These are phyloP conservation scores for Drosophila kuntzei DNA, from an alignment of 2,888 invertebrate species.

Conservation along the genomic window DNA sequence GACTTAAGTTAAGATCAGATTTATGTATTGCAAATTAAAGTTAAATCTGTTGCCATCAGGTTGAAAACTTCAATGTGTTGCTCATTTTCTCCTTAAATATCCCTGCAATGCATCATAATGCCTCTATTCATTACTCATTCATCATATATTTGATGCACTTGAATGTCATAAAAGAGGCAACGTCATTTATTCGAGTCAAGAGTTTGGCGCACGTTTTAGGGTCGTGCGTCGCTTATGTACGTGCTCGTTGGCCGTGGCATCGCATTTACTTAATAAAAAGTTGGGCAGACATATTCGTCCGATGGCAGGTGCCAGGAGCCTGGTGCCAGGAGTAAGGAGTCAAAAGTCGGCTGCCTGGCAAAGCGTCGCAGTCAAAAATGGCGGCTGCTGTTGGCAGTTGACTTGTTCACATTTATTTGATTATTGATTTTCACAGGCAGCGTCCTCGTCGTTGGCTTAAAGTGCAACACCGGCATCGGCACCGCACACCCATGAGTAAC, in stretches of 20 bases:
- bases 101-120: slow-evolving; percentile 25
- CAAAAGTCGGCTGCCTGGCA: neutral
- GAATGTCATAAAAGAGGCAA: slow-evolving; percentile 46
- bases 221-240: slow-evolving; percentile 52
- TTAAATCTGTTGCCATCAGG: too few relatives aligned
- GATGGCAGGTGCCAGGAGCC: neutral
- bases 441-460: slow-evolving; percentile 54
- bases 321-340: neutral
- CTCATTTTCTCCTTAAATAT: neutral
- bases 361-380: slow-evolving; percentile 39
- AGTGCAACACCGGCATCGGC: slow-evolving; percentile 53
- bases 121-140: slow-evolving; percentile 21
- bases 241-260: slow-evolving; percentile 39
- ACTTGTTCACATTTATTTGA: slow-evolving; percentile 72
- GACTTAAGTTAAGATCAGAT: neutral
- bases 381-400: slow-evolving; percentile 66
- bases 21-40: neutral
- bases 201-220: slow-evolving; percentile 61
- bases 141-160: slow-evolving; percentile 23
- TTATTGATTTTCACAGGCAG: slow-evolving; percentile 71
- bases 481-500: slow-evolving; percentile 58
- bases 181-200: slow-evolving; percentile 50
- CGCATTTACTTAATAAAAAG: slow-evolving; percentile 52
- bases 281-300: slow-evolving; percentile 33
- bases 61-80: neutral